Base-by-base conservation (phyloP, 2,888 invertebrate genomes). In the Tanytarsus gracilentus region DNA sequence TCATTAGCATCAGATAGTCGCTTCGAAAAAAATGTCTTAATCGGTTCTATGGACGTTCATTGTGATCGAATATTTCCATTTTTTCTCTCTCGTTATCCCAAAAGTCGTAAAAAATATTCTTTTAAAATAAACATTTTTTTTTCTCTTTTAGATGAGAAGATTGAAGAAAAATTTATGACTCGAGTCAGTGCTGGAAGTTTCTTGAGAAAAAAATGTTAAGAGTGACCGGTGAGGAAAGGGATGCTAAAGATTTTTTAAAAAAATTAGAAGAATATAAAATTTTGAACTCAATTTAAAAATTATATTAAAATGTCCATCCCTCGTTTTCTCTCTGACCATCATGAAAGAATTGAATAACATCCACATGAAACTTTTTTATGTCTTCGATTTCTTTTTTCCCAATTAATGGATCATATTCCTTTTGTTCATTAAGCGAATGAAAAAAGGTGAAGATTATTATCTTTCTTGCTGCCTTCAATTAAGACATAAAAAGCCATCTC, bases 381-480 rank as follows among this genome's bases (percentile, higher is more conserved):
- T 33, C 33, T 33, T 33, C 33, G 9, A 33, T 5, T n/a, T 3
- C 8, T 23, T 48, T 48, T 21, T 11, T 14, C 3, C 3, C 9
- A 49, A 49, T 49, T 49, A 49, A 49, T 49, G 26, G 25, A 49
- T 49, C 49, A 49, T 14, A 26, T 51, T 51, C n/a, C 30, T 11
- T 49, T 30, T 26, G 25, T 27, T 49, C 14, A 27, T 11, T 26
- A 26, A 27, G 49, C 14, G 33, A 30, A 27, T 21, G 25, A 30
- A 27, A 49, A 53, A 51, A 30, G 51, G 29, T 51, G 51, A 27
- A 51, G 51, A 51, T 26, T 51, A 51, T 27, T 27, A 51, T 29
- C 51, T 27, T n/a, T 26, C 16, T 51, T 30, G 29, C 11, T 18
- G 30, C 18, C 51, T 16, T 53, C 18, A 53, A 53, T 33, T 33